These are phyloP conservation scores for Ceratina calcarata DNA, from an alignment of 1,140 invertebrate genomes.

Conservation along the genomic window DNA sequence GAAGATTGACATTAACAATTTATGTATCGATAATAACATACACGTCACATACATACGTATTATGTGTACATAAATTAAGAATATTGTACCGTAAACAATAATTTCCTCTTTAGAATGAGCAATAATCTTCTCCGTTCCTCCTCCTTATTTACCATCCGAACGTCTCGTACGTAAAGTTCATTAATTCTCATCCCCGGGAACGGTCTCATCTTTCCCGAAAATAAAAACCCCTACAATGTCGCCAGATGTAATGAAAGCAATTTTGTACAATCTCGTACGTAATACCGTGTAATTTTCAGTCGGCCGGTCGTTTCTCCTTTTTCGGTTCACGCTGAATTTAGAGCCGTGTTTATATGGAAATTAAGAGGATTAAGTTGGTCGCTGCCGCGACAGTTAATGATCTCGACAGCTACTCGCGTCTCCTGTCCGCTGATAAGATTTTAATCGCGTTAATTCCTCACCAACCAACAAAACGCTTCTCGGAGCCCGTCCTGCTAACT, in stretches of 20 bases:
- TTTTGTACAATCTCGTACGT: conserved; percentile 1
- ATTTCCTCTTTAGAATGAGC: background rate
- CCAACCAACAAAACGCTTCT: background rate
- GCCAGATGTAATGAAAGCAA: conserved; percentile 15
- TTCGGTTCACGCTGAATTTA: background rate
- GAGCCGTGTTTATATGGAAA: conserved; percentile 13
- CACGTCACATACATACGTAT: too few relatives aligned
- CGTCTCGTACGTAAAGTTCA: background rate
- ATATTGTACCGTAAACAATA: background rate
- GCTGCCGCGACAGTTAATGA: conserved; percentile 11
- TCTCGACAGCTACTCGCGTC: conserved; percentile 12
- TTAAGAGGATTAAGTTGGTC: conserved; percentile 15
- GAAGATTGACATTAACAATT: too few relatives aligned
- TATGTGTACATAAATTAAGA: too few relatives aligned
- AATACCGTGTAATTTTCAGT: conserved; percentile 22
- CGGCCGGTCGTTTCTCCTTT: background rate
- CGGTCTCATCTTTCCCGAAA: background rate
- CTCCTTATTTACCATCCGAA: background rate
- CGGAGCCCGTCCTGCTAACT: background rate
- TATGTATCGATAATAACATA: too few relatives aligned
- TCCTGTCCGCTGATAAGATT: conserved; percentile 10
- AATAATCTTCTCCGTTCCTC: background rate
- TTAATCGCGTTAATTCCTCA: conserved; percentile 6
- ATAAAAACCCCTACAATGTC: conserved; percentile 17
- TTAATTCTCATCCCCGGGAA: background rate